Base-by-base conservation (phyloP, 2,888 invertebrate species). In the Octonoba sinensis region DNA sequence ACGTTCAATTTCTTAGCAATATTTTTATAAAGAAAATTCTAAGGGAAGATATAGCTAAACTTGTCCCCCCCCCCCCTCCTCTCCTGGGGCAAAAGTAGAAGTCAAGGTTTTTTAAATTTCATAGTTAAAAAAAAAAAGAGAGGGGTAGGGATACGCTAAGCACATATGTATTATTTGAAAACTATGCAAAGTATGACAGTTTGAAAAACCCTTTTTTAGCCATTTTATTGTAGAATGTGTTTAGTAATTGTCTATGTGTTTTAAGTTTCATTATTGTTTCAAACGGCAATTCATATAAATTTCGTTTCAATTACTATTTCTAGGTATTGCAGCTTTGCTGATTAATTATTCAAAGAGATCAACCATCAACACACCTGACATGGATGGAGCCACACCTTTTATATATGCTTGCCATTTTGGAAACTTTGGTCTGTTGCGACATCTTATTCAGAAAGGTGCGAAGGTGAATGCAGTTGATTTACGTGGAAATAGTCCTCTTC, bases 361-460 rank as follows among this genome's bases (percentile, higher is more conserved):
- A 3, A 22, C 18, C 18, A 20, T 76, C 20, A 60, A 76, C 15
- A 18, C 47, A 22, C 46, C 49, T 47, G 75, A 67, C 59, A 51
- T 20, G 11, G 51, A 51, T 27, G 27, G 51, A 24, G 54, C 46
- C 15, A 76, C 64, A n/a, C 69, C 76, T 46, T 56, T 76, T 20
- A 24, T 69, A 8, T 62, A 69, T 62, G 76, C 76, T 27, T 69
- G 69, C 18, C 54, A 24, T 22, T 18, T 36, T 54, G 65, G 75
- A n/a, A 44, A 22, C 24, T 13, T 18, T 13, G 12, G 16, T 1
- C 13, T 76, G 62, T 44, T 76, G 13, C 22, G 49, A 1, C 24
- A 12, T 24, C 69, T 76, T 8, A 22, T 76, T 8, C 2, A 60
- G 22, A 62, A 69, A 64, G 76, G 76, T 16, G 62, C 54, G 1